Base-by-base conservation (phyloP, 2,113 vertebrate genomes). In the Channa argus region DNA sequence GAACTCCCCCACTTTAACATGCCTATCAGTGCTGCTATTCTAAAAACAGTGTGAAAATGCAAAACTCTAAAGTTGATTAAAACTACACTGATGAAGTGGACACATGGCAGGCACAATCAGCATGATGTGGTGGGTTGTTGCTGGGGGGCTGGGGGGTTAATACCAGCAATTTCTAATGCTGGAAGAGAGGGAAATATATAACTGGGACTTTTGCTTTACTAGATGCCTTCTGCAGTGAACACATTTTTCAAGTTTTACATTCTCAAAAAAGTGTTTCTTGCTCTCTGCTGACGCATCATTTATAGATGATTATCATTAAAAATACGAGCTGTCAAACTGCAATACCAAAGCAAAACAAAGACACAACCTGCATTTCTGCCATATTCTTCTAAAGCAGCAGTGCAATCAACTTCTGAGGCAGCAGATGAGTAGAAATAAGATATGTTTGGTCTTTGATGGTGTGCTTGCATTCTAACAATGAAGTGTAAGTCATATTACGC, bases 1-100 rank as follows among this genome's bases (percentile, higher is more conserved):
- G 90, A 92, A 91, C 91, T 86, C 83, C 83, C 88, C 86, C 73
- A 74, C 70, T 86, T 86, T 60, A 81, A 61, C 49, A 6, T 60
- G 80, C 79, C 84, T 83, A 86, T 88, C 85, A 90, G 86, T 45
- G 68, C 60, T 6, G 80, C 86, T 46, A 58, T 58, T 82, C 82
- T 75, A 58, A 80, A 24, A 87, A 80, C 71, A 74, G 76, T 43
- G 7, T 45, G 71, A 80, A 84, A 88, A 89, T 65, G 75, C 80
- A 66, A 63, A 77, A 70, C 36, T 83, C 10, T n/a, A 55, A 88
- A 86, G 68, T 78, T 88, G 84, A 90, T 86, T 90, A 77, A 87
- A 89, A 83, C 15, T 56, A 61, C 55, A 15, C 64, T 63, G 86
- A 86, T 86, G 83, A 87, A 77, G 82, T 83, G 77, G 86, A 85